Conservation (phyloP, 2,797 vertebrate genomes). For the Pseudochirops cupreus region DNA sequence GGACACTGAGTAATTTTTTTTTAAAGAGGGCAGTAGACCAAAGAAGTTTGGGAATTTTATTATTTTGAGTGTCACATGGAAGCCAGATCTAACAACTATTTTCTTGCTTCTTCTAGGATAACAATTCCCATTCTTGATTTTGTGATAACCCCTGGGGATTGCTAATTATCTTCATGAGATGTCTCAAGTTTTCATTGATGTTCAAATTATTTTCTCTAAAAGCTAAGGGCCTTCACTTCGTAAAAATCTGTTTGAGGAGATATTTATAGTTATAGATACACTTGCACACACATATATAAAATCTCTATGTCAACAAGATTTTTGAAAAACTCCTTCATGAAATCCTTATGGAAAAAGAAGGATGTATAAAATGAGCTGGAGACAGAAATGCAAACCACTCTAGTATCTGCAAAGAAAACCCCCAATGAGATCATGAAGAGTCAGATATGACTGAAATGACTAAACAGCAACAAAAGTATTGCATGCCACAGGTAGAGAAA, state of each 20-base stretch:
- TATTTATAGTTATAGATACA: not conserved
- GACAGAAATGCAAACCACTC: not conserved
- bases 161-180: not conserved
- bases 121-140: not conserved
- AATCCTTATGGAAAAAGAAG: not conserved
- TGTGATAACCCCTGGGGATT: not conserved
- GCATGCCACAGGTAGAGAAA: not conserved
- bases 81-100: not conserved
- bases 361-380: not conserved
- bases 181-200: not conserved
- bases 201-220: not conserved
- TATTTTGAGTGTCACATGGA: not conserved
- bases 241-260: not conserved
- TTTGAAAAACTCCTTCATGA: not conserved
- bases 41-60: no score
- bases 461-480: not conserved
- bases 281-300: no score
- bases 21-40: no score
- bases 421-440: not conserved
- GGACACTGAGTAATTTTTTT: no score
- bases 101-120: not conserved
- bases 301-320: not conserved
- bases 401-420: not conserved
- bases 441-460: not conserved
- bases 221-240: not conserved